Conservation (phyloP, 1,140 invertebrate genomes). For the Solen grandis region DNA sequence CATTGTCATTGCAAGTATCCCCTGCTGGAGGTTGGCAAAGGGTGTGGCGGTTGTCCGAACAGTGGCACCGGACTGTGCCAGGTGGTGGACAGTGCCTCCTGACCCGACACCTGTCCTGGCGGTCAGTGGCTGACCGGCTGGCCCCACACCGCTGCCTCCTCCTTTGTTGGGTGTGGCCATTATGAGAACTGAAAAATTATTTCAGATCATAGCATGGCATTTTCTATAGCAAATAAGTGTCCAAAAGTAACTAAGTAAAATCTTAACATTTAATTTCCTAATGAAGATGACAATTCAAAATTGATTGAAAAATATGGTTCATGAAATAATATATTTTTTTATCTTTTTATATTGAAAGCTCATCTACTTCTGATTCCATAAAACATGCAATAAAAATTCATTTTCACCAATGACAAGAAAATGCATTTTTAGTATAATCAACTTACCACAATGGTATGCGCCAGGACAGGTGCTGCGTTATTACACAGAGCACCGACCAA, state of each 20-base stretch:
- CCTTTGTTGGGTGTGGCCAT: constrained; percentile 31
- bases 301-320: not conserved
- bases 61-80: not conserved
- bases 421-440: not conserved
- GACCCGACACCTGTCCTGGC: constrained; percentile 13
- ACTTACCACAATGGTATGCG: not conserved
- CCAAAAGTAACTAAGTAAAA: not conserved
- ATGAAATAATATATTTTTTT: not conserved
- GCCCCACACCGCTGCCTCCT: not conserved
- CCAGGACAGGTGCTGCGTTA: constrained; percentile 9
- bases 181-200: not conserved
- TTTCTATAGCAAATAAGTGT: not conserved
- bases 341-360: not conserved
- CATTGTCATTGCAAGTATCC: constrained; percentile 33
- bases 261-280: not conserved
- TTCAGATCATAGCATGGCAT: no score
- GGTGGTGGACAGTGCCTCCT: not conserved
- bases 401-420: not conserved
- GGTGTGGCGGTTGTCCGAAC: not conserved
- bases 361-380: not conserved
- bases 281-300: not conserved
- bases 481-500: not conserved
- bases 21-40: not conserved
- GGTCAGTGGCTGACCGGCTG: constrained; percentile 6
- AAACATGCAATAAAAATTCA: not conserved